Evolutionary conservation across 2,888 invertebrate species (phyloP).

Genomic region (Atrina japonica): DNA sequence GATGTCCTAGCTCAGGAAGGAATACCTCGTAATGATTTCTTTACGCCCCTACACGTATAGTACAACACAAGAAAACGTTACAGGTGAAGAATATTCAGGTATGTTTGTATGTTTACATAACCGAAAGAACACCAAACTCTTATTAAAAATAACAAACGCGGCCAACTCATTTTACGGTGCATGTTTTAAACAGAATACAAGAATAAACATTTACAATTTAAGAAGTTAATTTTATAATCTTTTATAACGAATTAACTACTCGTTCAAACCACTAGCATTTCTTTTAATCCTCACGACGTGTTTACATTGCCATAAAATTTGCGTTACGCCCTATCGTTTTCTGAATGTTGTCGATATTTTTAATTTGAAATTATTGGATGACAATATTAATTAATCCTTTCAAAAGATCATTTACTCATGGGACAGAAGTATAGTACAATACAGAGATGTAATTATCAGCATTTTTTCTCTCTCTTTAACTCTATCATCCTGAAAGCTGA

Average conservation of each 20-base stretch:
- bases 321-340: too few relatives aligned
- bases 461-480: constrained; percentile 4
- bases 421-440: too few relatives aligned
- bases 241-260: constrained; percentile 39
- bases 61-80: constrained; percentile 1
- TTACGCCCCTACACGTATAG: background rate
- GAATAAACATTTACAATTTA: constrained; percentile 36
- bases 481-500: constrained; percentile 2
- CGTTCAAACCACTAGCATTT: constrained; percentile 16
- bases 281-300: constrained; percentile 7
- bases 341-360: constrained; percentile 3
- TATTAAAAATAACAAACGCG: constrained; percentile 28
- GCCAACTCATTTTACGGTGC: constrained; percentile 15
- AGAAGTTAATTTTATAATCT: constrained; percentile 42
- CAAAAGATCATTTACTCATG: too few relatives aligned
- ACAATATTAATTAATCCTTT: too few relatives aligned
- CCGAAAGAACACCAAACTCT: constrained; percentile 23
- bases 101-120: constrained; percentile 32
- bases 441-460: too few relatives aligned
- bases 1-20: constrained; percentile 7
- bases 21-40: constrained; percentile 16
- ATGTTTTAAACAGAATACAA: constrained; percentile 13
- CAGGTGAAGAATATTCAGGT: constrained; percentile 9
- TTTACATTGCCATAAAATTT: too few relatives aligned
- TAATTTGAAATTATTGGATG: constrained; percentile 1